Base-by-base conservation (phyloP, 2,888 invertebrate species). In the Caradrina clavipalpis region DNA sequence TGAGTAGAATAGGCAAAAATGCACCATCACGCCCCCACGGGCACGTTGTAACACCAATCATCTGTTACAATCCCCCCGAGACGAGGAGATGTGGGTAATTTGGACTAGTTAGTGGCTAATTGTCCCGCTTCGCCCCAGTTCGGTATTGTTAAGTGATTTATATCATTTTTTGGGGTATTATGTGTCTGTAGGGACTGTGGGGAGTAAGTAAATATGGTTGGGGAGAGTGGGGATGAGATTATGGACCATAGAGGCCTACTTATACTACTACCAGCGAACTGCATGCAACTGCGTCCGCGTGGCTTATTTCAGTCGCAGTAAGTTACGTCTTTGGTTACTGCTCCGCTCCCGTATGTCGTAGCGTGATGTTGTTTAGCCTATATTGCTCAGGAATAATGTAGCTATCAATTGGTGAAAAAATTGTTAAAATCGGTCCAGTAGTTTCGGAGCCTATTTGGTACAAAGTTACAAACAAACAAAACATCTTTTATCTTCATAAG, bases 1-100 rank as follows among this genome's bases (percentile, higher is more conserved):
- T 82, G 66, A 65, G 76, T 50, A 61, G 22, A 61, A 50, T 58
- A 70, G 86, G 88, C 87, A 91, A 91, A 92, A 92, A 91, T 73
- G 82, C 82, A 67, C n/a, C 67, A 73, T 84, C 84, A 86, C 80
- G 78, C 78, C 76, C 76, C 80, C 79, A 85, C 83, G 69, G 55
- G 35, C 79, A 76, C 69, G 83, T 80, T 79, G 82, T 81, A 81
- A 81, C 80, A 81, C 78, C 69, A 72, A 79, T 76, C 72, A 84
- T 76, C 72, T 74, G 73, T 78, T 80, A 80, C 75, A 67, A 65
- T 77, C 77, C 60, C 68, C 62, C 50, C 13, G 76, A 72, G 75
- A 77, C 53, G 63, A 56, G 63, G 77, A 83, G 84, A 87, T 87
- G 87, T 84, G 88, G 88, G 88, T 87, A 86, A 86, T 87, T 84